Evolutionary conservation across 2,888 invertebrate genomes (phyloP), one percentile per base, ranked within the genome.

Genomic region (Drosophila mettleri): DNA sequence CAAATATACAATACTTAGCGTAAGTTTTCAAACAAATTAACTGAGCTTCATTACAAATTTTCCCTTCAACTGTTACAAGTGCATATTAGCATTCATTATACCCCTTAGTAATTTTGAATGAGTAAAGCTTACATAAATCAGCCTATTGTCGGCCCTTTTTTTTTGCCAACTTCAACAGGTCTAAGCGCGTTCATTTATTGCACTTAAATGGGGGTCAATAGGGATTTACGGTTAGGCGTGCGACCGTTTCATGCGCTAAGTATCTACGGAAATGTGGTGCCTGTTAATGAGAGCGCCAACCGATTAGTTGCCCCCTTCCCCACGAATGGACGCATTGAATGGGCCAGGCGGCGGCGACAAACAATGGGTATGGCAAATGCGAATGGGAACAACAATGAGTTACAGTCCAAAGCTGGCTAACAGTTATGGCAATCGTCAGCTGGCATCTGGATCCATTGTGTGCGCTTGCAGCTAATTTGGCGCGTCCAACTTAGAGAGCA

Each of bases 191-290:
- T 24, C 68, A 33, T 69, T 61, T 51, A 69, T 53, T 80, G 59
- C 60, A 65, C 64, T 66, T 67, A 58, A 73, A 80, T 82, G 43
- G 71, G 46, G 86, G 84, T 70, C 88, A 86, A 83, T 86, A 77
- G 74, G 78, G 86, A 88, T 74, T 81, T 80, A 81, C 86, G 73
- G 81, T 86, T 80, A 82, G 83, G 49, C 76, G 63, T 67, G 70
- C 43, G 67, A 62, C 59, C 57, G 34, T 63, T 70, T 58, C 52
- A 54, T 38, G 61, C 62, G 60, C 38, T 69, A 85, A 81, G 68
- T 87, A 85, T 60, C 72, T 87, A 80, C 88, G 88, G 81, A 81
- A 81, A 81, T 71, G 63, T 74, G 39, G 31, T 63, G 53, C 34
- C 54, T 48, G 57, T 52, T 78, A 77, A 77, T 76, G 73, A 69